phyloP scores from a whole-genome alignment of 2,113 vertebrate genomes.

The Platichthys stellatus region DNA sequence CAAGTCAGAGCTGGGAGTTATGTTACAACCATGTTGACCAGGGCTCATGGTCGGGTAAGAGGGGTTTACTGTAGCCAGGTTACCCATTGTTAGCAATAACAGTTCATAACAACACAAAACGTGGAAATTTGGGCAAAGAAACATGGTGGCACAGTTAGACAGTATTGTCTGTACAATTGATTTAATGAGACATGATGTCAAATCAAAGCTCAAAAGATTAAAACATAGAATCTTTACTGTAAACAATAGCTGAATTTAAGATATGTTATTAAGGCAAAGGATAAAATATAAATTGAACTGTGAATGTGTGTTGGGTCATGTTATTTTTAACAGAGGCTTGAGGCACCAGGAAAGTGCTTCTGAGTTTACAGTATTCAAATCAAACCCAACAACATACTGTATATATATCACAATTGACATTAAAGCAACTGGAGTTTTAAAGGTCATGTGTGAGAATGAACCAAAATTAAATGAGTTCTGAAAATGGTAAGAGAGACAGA shows the following conservation, averaged over 20 bases:
- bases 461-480: conserved; percentile 36
- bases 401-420: conserved; percentile 16
- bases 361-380: conserved; percentile 23
- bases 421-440: conserved; percentile 32
- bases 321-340: neutral
- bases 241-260: too few species aligned
- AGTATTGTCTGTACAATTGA: neutral
- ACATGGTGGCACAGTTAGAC: neutral
- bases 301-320: too few species aligned
- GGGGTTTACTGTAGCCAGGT: too few species aligned
- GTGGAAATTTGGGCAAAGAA: neutral
- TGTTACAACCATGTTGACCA: too few species aligned
- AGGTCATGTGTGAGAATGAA: conserved; percentile 44
- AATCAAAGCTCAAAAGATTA: too few species aligned
- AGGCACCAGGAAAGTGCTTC: neutral
- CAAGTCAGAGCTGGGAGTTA: too few species aligned
- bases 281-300: too few species aligned
- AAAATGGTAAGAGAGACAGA: conserved; percentile 19
- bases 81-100: too few species aligned
- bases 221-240: too few species aligned
- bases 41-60: too few species aligned
- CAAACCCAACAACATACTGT: conserved; percentile 4
- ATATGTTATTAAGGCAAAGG: too few species aligned
- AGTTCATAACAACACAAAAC: too few species aligned
- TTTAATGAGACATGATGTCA: neutral